Base-by-base conservation (phyloP, 2,888 invertebrate species). In the Drosophila tanythrix region DNA sequence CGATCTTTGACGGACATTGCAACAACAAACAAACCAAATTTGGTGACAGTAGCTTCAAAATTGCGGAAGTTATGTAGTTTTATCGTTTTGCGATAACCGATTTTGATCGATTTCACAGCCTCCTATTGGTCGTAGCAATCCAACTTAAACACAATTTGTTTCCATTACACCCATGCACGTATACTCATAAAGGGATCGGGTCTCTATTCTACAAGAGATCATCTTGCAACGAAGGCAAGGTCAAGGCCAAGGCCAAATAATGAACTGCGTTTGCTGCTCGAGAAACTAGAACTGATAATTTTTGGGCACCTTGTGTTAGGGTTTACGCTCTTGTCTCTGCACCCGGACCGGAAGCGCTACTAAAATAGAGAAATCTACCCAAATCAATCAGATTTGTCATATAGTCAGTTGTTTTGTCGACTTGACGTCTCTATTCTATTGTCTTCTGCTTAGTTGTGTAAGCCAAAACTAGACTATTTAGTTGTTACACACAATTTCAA, bases 401-500 rank as follows among this genome's bases (percentile, higher is more conserved):
- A n/a, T 21, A 13, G 43, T 21, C 1, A 1, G 21, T 21, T 46
- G 43, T 21, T 43, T 43, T 6, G 3, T 13, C 7, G 7, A 46
- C 21, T 43, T 21, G 2, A 7, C 13, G 6, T 21, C 21, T 25
- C 13, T 25, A 25, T 46, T 25, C 46, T 15, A 25, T 25, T 46
- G 46, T 4, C 21, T 4, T 46, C 21, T 46, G 21, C 21, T 21
- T 27, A 55, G 7, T n/a, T 46, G 25, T 25, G 25, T 21, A 43
- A 11, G 3, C 7, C 29, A 25, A n/a, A 52, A 53, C n/a, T 25
- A 63, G 10, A 46, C 38, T 36, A 36, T 38, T 38, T 31, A 7
- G 21, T 38, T 31, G 36, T 61, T 48, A 48, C 31, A 35, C 18
- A 18, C 48, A 58, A 58, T 62, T 43, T 7, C 31, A 25, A 27